Conservation (phyloP, 1,140 invertebrate genomes). For the Fopius arisanus region DNA sequence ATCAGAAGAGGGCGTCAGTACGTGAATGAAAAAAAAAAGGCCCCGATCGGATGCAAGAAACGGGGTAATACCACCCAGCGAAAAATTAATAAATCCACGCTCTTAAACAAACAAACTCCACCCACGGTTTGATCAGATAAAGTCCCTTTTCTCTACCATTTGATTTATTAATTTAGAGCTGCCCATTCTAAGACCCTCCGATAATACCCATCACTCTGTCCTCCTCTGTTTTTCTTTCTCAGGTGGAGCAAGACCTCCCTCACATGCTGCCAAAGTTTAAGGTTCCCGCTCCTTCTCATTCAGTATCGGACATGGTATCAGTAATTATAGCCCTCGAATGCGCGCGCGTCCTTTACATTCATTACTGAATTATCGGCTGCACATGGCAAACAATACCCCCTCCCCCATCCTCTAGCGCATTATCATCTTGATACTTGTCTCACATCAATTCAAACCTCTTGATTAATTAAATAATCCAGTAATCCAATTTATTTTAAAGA, state of each 20-base stretch:
- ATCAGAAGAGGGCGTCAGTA: slow-evolving; percentile 32
- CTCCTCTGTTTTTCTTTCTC: background rate
- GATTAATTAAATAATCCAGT: too few relatives aligned
- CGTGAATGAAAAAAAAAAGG: slow-evolving; percentile 18
- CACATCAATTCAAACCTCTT: too few relatives aligned
- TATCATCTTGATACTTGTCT: too few relatives aligned
- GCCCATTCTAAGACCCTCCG: slow-evolving; percentile 59
- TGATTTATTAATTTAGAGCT: slow-evolving; percentile 67
- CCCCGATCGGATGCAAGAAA: slow-evolving; percentile 42
- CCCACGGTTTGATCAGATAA: slow-evolving; percentile 63
- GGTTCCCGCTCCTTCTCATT: slow-evolving; percentile 43
- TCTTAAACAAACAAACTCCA: slow-evolving; percentile 66
- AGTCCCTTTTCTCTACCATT: slow-evolving; percentile 43
- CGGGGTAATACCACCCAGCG: slow-evolving; percentile 58
- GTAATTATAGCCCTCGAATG: slow-evolving; percentile 63
- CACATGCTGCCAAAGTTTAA: slow-evolving; percentile 50
- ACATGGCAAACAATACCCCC: slow-evolving; percentile 59
- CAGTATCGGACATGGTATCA: slow-evolving; percentile 63
- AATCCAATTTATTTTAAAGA: too few relatives aligned
- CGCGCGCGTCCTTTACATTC: slow-evolving; percentile 62
- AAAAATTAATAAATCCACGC: slow-evolving; percentile 64
- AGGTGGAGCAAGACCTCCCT: slow-evolving; percentile 38
- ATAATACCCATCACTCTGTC: slow-evolving; percentile 8
- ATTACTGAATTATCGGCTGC: slow-evolving; percentile 65
- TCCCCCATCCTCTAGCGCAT: too few relatives aligned